phyloP scores from a whole-genome alignment of 35 echinoderm and acorn worm genomes.

The Eucidaris tribuloides region DNA sequence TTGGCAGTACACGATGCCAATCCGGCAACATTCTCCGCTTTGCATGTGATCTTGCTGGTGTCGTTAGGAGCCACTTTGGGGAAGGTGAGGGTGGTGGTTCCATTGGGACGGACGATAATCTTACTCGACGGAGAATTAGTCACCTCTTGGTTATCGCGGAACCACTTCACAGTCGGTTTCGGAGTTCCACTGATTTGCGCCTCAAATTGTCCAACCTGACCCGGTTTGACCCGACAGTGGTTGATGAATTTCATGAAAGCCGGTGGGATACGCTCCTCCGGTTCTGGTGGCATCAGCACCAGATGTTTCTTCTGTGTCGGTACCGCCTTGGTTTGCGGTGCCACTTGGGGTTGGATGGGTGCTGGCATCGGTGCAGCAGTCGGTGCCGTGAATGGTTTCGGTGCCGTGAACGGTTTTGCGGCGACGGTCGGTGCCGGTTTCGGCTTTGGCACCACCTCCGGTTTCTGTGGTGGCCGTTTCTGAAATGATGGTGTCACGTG shows the following conservation, averaged over 20 bases:
- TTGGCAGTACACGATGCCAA: slow-evolving; percentile 96
- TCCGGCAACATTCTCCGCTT: slow-evolving; percentile 90
- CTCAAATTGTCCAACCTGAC: slow-evolving; percentile 75
- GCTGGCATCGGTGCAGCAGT: not conserved
- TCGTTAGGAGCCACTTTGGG: slow-evolving; percentile 62
- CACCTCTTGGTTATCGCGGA: slow-evolving; percentile 66
- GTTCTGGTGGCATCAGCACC: slow-evolving; percentile 23
- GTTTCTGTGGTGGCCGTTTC: not conserved
- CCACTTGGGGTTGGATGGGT: slow-evolving; percentile 32
- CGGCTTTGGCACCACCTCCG: not conserved
- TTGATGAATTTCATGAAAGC: slow-evolving; percentile 91
- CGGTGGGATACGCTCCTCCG: slow-evolving; percentile 72
- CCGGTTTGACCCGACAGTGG: slow-evolving; percentile 73
- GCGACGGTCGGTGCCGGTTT: not conserved
- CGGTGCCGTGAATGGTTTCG: not conserved
- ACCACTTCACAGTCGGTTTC: slow-evolving; percentile 84
- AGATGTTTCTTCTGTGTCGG: slow-evolving; percentile 14
- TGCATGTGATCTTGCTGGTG: slow-evolving; percentile 81
- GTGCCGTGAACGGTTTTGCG: not conserved
- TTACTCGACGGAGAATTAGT: slow-evolving; percentile 58
- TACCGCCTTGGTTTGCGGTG: slow-evolving; percentile 22
- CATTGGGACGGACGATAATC: slow-evolving; percentile 58
- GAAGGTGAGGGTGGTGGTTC: slow-evolving; percentile 73
- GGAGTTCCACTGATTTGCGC: slow-evolving; percentile 77
- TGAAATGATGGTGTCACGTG: not conserved